These are phyloP conservation scores for Drosophila emarginata DNA, from an alignment of 2,888 invertebrate genomes.

Conservation along the genomic window DNA sequence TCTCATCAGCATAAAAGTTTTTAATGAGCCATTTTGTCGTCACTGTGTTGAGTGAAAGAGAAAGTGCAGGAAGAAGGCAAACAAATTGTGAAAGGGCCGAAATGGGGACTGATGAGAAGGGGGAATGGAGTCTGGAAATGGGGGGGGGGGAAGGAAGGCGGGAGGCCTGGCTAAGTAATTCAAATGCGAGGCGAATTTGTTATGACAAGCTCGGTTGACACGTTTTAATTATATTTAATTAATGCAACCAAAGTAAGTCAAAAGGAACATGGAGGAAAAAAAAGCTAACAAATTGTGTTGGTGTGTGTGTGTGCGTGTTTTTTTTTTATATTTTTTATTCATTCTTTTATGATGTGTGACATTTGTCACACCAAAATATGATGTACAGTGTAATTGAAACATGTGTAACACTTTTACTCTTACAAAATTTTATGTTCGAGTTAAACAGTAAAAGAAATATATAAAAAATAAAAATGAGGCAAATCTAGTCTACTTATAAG, in stretches of 20 bases:
- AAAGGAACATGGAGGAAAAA: slow-evolving; percentile 34
- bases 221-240: slow-evolving; percentile 77
- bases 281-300: slow-evolving; percentile 6
- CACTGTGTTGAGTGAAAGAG: slow-evolving; percentile 12
- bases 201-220: slow-evolving; percentile 73
- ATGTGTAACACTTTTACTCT: slow-evolving; percentile 41
- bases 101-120: slow-evolving; percentile 7
- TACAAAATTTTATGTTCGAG: neutral
- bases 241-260: slow-evolving; percentile 51
- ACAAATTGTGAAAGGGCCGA: neutral
- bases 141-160: slow-evolving; percentile 5
- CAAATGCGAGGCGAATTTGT: slow-evolving; percentile 58
- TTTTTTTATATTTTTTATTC: neutral
- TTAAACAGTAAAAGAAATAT: neutral
- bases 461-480: too few relatives aligned
- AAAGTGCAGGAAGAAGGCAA: neutral
- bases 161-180: neutral
- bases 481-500: neutral
- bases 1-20: slow-evolving; percentile 73
- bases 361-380: slow-evolving; percentile 40
- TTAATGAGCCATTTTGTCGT: slow-evolving; percentile 71
- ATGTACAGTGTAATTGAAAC: slow-evolving; percentile 48
- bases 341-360: slow-evolving; percentile 35
- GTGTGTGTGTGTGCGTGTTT: neutral
- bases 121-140: too few relatives aligned